These are phyloP conservation scores for Muscicapa adusta DNA, from an alignment of 2,113 vertebrate genomes.

Conservation along the genomic window DNA sequence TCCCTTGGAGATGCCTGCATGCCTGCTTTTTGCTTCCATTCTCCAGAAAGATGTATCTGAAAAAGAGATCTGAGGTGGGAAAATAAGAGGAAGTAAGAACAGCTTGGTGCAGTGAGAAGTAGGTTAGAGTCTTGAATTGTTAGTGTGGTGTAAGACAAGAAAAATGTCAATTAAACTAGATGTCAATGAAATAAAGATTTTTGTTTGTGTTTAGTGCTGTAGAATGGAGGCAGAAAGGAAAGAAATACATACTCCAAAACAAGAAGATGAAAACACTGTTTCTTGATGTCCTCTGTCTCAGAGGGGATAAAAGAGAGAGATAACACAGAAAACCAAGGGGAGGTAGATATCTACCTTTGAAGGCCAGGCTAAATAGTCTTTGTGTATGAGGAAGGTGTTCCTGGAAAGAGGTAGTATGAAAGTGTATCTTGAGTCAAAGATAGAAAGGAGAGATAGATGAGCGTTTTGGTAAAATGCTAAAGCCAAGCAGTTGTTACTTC, in stretches of 20 bases:
- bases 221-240: neutral
- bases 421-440: neutral
- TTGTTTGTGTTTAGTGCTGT: neutral
- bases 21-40: neutral
- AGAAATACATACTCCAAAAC: neutral
- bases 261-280: neutral
- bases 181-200: neutral
- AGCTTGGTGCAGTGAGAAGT: neutral
- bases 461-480: neutral
- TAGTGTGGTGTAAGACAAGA: neutral
- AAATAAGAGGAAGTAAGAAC: neutral
- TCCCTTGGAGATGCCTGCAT: neutral
- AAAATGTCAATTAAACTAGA: neutral
- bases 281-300: neutral
- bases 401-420: neutral
- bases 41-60: neutral
- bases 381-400: neutral
- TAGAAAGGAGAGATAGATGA: neutral
- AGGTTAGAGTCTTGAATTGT: neutral
- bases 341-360: neutral
- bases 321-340: neutral
- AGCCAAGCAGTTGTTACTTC: neutral
- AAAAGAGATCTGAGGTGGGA: neutral
- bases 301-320: neutral
- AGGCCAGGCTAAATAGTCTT: neutral